A percentile compares a stretch with the other conserved stretches of the same genome.
phyloP scores from a whole-genome alignment of 2,113 vertebrate genomes.

The Bubo blakistoni region DNA sequence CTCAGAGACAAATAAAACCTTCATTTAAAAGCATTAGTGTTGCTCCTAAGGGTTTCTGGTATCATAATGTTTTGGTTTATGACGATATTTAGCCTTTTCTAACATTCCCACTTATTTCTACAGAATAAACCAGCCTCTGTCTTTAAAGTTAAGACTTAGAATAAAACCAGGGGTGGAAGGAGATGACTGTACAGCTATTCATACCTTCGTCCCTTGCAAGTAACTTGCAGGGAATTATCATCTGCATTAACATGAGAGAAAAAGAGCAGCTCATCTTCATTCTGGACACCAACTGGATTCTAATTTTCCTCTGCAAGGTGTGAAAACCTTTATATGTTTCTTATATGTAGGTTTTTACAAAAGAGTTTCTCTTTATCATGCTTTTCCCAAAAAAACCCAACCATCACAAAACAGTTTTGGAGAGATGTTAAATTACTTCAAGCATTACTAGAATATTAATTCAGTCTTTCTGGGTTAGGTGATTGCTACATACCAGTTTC shows the following conservation, averaged over 20 bases:
- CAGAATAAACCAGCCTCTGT: constrained; percentile 63
- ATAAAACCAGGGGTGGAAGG: constrained; percentile 36
- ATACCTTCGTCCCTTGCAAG: neutral
- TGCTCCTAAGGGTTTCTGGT: constrained; percentile 76
- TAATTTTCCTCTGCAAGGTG: neutral
- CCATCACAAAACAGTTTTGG: neutral
- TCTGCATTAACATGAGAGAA: neutral
- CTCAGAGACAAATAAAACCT: constrained; percentile 80
- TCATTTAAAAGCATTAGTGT: constrained; percentile 80
- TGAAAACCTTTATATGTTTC: neutral
- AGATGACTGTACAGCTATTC: neutral
- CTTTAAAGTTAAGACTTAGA: constrained; percentile 57
- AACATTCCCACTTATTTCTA: constrained; percentile 71
- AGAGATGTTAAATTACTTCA: neutral
- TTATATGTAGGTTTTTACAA: neutral
- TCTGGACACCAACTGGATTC: neutral
- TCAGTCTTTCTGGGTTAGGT: neutral
- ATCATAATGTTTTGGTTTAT: constrained; percentile 79
- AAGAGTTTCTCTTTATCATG: neutral
- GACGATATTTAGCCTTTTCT: constrained; percentile 72
- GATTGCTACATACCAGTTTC: neutral
- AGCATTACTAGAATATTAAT: neutral
- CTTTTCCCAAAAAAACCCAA: neutral
- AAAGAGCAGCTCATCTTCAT: neutral
- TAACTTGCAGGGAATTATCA: neutral